Evolutionary conservation across 1,140 invertebrate species (phyloP).

Genomic region (Lysiphlebus fabarum): DNA sequence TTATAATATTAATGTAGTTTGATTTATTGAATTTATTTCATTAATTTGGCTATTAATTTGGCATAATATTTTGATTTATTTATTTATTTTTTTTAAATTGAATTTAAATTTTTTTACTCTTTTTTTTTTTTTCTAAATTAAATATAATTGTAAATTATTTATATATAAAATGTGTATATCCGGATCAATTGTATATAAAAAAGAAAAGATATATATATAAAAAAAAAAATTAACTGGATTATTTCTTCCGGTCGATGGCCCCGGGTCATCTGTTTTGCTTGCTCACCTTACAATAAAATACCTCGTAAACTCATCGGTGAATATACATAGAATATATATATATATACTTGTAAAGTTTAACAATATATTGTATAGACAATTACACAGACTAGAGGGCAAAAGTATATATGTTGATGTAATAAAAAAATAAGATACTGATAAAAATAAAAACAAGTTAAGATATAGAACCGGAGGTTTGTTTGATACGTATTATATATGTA

Average conservation of each 20-base stretch:
- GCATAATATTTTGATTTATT: too few species aligned
- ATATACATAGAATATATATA: slow-evolving; percentile 21
- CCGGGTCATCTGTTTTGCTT: slow-evolving; percentile 14
- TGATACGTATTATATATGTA: too few species aligned
- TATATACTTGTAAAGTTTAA: background rate
- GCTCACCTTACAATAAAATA: background rate
- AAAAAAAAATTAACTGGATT: slow-evolving; percentile 7
- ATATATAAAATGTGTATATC: background rate
- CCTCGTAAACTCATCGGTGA: slow-evolving; percentile 7
- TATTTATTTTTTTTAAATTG: too few species aligned
- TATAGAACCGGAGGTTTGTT: slow-evolving; percentile 11
- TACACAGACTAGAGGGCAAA: background rate
- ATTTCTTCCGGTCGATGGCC: slow-evolving; percentile 21
- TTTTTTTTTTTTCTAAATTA: too few species aligned
- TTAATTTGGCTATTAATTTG: too few species aligned
- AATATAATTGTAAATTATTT: slow-evolving; percentile 7
- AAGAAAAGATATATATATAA: slow-evolving; percentile 6
- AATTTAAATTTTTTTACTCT: too few species aligned
- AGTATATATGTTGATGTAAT: background rate
- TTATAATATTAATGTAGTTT: too few species aligned
- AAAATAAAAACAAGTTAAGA: slow-evolving; percentile 7
- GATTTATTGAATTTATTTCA: too few species aligned
- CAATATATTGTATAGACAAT: too few species aligned
- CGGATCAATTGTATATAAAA: background rate
- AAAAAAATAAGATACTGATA: slow-evolving; percentile 8